Percentiles rank a stretch among this genome's conserved stretches.
Conservation (phyloP, 2,797 vertebrate genomes). For the Etheostoma perlongum region DNA sequence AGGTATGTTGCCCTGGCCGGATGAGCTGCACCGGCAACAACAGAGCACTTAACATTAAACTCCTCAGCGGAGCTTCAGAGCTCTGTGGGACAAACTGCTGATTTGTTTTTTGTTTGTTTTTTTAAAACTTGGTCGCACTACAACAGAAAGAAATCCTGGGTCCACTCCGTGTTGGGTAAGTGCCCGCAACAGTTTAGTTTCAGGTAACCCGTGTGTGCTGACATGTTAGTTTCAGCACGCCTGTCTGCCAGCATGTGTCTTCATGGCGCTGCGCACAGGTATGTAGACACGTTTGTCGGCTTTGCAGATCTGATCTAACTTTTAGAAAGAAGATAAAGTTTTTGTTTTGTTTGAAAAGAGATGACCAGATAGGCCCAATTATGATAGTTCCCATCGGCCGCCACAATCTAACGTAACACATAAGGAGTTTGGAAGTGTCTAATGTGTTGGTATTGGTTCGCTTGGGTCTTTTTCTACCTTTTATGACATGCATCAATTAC, state of each 20-base stretch:
- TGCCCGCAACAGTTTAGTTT: not conserved
- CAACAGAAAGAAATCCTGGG: constrained; percentile 50
- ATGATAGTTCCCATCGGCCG: not conserved
- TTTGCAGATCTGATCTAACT: not conserved
- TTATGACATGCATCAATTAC: not conserved
- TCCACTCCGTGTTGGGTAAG: constrained; percentile 66
- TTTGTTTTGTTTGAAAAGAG: not conserved
- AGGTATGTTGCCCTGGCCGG: constrained; percentile 43
- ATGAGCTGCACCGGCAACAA: constrained; percentile 68
- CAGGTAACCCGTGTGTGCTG: not conserved
- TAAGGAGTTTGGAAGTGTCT: too few relatives aligned
- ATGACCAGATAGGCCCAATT: not conserved
- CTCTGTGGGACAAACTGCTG: not conserved
- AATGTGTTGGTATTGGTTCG: too few relatives aligned
- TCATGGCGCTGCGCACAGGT: constrained; percentile 1
- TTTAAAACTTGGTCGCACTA: not conserved
- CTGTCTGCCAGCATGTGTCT: not conserved
- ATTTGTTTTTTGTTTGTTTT: not conserved
- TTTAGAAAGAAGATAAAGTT: too few relatives aligned
- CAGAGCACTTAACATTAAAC: not conserved
- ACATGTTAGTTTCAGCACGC: not conserved
- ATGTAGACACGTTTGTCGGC: not conserved
- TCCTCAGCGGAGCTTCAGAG: not conserved
- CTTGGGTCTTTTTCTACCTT: not conserved
- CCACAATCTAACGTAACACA: not conserved